Percentiles rank a stretch among this genome's conserved stretches.
Conservation (phyloP, 1,140 invertebrate genomes). For the Bombus soroeensis region DNA sequence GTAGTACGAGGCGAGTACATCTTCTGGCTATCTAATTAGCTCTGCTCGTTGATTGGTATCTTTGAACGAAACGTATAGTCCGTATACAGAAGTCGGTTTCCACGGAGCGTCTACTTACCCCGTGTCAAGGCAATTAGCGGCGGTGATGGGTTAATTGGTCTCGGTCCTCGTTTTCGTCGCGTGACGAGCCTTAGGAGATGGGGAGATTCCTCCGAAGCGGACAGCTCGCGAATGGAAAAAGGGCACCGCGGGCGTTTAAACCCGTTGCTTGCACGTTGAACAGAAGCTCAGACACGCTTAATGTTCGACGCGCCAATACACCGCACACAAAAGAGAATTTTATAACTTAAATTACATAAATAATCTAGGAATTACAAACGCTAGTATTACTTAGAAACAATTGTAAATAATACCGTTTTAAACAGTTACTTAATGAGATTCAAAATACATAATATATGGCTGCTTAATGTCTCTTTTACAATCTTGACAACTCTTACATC, state of each 20-base stretch:
- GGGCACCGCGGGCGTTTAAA: slow-evolving; percentile 25
- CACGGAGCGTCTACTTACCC: slow-evolving; percentile 67
- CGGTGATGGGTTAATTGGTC: slow-evolving; percentile 77
- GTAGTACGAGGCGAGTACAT: no score
- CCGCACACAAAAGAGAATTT: not conserved
- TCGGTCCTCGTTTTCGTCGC: slow-evolving; percentile 75
- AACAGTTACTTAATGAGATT: not conserved
- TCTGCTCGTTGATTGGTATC: slow-evolving; percentile 1
- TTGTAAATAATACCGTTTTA: not conserved
- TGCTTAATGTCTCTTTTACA: not conserved
- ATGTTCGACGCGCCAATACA: not conserved
- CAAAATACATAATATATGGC: not conserved
- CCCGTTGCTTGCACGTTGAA: not conserved
- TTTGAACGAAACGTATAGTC: slow-evolving; percentile 1
- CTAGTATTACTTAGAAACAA: not conserved
- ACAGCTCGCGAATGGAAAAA: slow-evolving; percentile 35
- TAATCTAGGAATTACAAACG: not conserved
- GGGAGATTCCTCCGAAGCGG: slow-evolving; percentile 56
- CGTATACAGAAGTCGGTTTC: slow-evolving; percentile 58
- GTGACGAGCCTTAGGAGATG: slow-evolving; percentile 66
- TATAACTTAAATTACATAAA: not conserved
- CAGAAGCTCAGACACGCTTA: not conserved
- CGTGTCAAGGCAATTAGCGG: slow-evolving; percentile 72
- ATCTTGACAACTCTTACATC: not conserved
- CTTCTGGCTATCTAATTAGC: slow-evolving; percentile 19